Evolutionary conservation across 2,113 vertebrate genomes (phyloP), one percentile per base, ranked within the genome.

Genomic region (Cacatua alba): DNA sequence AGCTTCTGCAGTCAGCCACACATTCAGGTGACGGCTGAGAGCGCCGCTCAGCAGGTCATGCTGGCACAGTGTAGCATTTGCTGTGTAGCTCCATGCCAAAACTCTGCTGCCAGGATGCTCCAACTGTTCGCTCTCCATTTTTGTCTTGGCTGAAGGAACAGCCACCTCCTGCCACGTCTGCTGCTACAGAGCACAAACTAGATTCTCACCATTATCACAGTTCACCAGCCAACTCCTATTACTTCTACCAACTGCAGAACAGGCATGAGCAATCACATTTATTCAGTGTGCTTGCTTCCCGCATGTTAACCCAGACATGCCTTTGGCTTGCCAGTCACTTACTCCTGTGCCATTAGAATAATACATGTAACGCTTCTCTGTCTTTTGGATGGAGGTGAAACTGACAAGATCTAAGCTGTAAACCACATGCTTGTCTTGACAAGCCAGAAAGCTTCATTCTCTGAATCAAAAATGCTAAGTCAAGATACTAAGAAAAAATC

Each of bases 111-210:
- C 71, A 68, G 88, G 75, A 52, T 55, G 41, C 86, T 97, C 92
- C 96, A 97, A 84, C 88, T 97, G 94, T 68, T 95, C 90, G 18
- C 23, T 96, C 89, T 96, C 82, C 67, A 49, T 95, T 97, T 96
- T 95, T 72, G 82, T 96, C 92, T 97, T 98, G 96, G 95, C 95
- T 96, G 63, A 65, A 72, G 69, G 82, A 96, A 85, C 55, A 69
- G 79, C 37, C 63, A 88, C 86, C 80, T 94, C 88, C 90, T 93
- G 88, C 74, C 88, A 88, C 1, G 31, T 82, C 89, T 97, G 90
- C 88, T 96, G 15, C 81, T 91, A 39, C 44, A 84, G 77, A 91
- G 72, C 65, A 95, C 90, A 93, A 96, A 81, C 25, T 82, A 86
- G 82, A 62, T 84, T 74, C 41, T 91, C 85, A 62, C 62, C 46